A percentile compares a stretch with the other conserved stretches of the same genome.
phyloP scores from a whole-genome alignment of 2,113 vertebrate species.

The Corythornis vintsioides region DNA sequence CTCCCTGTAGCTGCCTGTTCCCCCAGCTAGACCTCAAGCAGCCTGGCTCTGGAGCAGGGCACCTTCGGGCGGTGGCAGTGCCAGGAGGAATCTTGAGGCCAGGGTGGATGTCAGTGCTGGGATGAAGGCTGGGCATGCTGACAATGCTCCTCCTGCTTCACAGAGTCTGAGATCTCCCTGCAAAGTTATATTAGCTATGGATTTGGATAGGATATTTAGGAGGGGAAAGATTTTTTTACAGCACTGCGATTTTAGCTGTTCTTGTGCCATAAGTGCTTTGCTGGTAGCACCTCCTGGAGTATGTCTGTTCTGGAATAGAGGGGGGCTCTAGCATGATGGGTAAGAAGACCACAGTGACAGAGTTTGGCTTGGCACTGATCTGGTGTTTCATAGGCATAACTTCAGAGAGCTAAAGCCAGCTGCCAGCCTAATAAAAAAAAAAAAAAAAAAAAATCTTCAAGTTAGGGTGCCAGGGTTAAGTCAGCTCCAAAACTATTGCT shows the following conservation, averaged over 20 bases:
- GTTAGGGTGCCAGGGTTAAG: not conserved
- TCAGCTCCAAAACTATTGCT: not conserved
- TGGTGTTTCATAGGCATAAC: not conserved
- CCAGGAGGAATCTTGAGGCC: not conserved
- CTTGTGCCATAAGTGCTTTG: not conserved
- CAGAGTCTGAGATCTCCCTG: accelerated
- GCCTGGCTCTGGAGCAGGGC: not conserved
- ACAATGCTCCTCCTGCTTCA: accelerated
- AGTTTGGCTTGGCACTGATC: not conserved
- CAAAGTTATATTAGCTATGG: not conserved
- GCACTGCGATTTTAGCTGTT: not conserved
- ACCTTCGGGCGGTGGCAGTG: not conserved
- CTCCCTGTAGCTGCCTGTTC: not conserved
- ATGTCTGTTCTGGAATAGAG: not conserved
- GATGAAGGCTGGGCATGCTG: not conserved
- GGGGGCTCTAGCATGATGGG: not conserved
- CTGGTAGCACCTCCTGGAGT: accelerated
- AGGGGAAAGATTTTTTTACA: not conserved
- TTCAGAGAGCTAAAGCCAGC: not conserved
- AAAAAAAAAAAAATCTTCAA: not conserved
- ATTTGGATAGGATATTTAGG: not conserved
- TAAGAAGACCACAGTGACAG: too few species aligned
- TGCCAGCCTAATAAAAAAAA: not conserved
- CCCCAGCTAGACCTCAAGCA: accelerated
- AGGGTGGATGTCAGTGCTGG: not conserved